Evolutionary conservation across 2,888 invertebrate species (phyloP).

Genomic region (Limnephilus rhombicus): DNA sequence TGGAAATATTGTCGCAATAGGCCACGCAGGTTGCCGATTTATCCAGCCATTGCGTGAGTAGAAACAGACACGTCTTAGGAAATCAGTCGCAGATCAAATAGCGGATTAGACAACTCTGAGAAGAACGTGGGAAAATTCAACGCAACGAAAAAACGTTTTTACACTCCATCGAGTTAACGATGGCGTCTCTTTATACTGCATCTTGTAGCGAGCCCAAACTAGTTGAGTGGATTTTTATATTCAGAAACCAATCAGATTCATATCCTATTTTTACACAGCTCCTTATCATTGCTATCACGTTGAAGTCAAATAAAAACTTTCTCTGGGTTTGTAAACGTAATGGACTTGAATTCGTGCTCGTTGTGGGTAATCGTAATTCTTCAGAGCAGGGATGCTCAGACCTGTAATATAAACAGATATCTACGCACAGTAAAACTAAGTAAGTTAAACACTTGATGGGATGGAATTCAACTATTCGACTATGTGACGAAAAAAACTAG

Average conservation of each 20-base stretch:
- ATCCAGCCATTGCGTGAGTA: constrained; percentile 30
- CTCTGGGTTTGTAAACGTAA: constrained; percentile 29
- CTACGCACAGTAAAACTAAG: background rate
- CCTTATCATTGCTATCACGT: constrained; percentile 41
- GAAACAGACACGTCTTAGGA: constrained; percentile 9
- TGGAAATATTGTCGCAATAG: constrained; percentile 1
- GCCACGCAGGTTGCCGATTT: background rate
- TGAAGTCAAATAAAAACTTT: constrained; percentile 37
- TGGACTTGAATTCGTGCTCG: constrained; percentile 6
- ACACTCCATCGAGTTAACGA: background rate
- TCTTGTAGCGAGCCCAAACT: background rate
- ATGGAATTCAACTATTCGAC: too few species aligned
- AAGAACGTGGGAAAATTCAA: constrained; percentile 40
- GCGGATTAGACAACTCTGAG: constrained; percentile 34
- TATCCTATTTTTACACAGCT: background rate
- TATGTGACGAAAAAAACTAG: too few species aligned
- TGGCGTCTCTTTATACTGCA: background rate
- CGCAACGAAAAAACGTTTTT: constrained; percentile 34
- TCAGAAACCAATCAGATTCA: background rate
- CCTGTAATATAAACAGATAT: background rate
- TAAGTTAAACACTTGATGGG: too few species aligned
- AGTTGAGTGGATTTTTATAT: background rate
- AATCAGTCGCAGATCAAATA: constrained; percentile 29
- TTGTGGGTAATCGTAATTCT: background rate
- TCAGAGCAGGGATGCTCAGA: background rate